Evolutionary conservation across 1,140 invertebrate species (phyloP).

Genomic region (Drosophila azteca): DNA sequence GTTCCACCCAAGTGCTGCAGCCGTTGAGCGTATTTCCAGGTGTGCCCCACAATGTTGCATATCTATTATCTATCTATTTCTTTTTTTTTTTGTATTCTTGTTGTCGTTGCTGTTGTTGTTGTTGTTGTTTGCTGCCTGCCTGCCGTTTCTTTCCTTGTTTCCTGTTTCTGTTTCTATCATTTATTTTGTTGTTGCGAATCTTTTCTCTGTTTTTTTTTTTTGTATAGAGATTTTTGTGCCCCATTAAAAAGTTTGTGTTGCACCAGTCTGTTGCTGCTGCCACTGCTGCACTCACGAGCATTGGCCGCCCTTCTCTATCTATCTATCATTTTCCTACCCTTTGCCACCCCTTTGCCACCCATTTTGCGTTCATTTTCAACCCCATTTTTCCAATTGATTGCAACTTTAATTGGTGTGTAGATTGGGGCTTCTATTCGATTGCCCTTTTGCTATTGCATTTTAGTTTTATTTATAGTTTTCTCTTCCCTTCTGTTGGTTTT

Average conservation of each 20-base stretch:
- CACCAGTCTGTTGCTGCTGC: constrained; percentile 27
- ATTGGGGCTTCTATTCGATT: constrained; percentile 20
- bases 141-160: constrained; percentile 16
- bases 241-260: constrained; percentile 27
- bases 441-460: constrained; percentile 42
- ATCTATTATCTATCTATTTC: not conserved
- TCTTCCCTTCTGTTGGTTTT: too few species aligned
- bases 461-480: constrained; percentile 35
- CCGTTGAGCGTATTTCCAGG: constrained; percentile 84
- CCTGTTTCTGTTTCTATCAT: constrained; percentile 23
- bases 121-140: constrained; percentile 40
- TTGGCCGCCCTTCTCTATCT: not conserved
- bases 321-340: constrained; percentile 6
- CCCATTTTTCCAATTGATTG: constrained; percentile 51
- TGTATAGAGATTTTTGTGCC: constrained; percentile 33
- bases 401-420: constrained; percentile 62
- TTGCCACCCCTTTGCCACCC: too few species aligned
- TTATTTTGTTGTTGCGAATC: constrained; percentile 2
- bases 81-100: too few species aligned
- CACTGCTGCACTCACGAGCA: constrained; percentile 22
- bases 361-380: constrained; percentile 24
- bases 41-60: constrained; percentile 38
- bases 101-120: constrained; percentile 19
- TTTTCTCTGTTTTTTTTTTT: constrained; percentile 5
- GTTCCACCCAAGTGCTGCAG: constrained; percentile 84